A percentile compares a stretch with the other conserved stretches of the same genome.
phyloP scores from a whole-genome alignment of 1,140 invertebrate genomes.

The Arion vulgaris region DNA sequence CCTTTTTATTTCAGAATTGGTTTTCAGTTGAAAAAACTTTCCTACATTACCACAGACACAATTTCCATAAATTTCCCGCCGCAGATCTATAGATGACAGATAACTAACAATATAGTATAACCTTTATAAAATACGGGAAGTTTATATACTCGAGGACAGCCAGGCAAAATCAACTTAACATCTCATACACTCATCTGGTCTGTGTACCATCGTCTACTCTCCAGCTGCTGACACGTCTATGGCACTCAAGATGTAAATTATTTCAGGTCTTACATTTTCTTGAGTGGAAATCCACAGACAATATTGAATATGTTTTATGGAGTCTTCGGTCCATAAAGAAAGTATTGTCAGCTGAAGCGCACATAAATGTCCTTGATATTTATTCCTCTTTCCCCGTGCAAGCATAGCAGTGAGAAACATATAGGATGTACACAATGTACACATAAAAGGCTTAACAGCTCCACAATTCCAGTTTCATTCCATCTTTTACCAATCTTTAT shows the following conservation, averaged over 20 bases:
- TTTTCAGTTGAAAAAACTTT: too few species aligned
- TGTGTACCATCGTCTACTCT: not conserved
- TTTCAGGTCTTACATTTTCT: not conserved
- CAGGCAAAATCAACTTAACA: not conserved
- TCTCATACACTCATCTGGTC: not conserved
- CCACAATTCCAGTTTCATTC: not conserved
- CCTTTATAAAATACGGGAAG: too few species aligned
- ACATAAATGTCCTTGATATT: not conserved
- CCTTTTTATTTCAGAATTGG: too few species aligned
- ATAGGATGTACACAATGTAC: not conserved
- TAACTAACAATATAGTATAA: too few species aligned
- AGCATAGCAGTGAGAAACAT: not conserved
- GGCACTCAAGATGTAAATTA: not conserved
- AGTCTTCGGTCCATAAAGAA: not conserved
- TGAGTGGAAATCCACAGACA: not conserved
- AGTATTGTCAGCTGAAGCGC: not conserved
- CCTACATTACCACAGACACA: too few species aligned
- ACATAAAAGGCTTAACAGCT: not conserved
- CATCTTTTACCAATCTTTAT: too few species aligned
- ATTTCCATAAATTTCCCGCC: too few species aligned
- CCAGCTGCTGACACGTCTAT: not conserved
- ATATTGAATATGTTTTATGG: not conserved
- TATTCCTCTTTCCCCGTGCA: not conserved
- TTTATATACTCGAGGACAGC: too few species aligned
- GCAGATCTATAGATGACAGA: too few species aligned